phyloP scores from a whole-genome alignment of 2,113 vertebrate genomes.

The Tachycineta bicolor region DNA sequence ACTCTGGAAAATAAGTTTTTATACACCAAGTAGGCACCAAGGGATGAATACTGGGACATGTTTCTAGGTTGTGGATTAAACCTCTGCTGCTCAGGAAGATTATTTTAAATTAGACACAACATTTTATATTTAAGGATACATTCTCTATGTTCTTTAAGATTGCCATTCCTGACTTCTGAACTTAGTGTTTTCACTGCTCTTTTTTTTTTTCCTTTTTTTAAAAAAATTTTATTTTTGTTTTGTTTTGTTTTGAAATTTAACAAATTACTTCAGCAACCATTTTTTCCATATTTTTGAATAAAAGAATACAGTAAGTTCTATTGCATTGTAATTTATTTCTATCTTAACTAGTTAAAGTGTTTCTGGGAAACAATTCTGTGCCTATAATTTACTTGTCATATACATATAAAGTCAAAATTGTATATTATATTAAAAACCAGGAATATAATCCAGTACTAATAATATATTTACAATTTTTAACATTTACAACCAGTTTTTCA shows the following conservation, averaged over 20 bases:
- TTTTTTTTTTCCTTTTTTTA: neutral
- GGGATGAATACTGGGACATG: rapidly evolving
- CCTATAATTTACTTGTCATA: neutral
- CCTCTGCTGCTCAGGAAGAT: neutral
- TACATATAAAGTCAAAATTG: neutral
- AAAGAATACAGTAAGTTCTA: neutral
- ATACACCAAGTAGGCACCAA: neutral
- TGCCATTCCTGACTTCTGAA: neutral
- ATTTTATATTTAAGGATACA: neutral
- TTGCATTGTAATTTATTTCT: neutral
- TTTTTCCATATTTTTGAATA: neutral
- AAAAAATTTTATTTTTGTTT: too few species aligned
- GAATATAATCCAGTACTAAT: neutral
- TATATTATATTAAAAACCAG: neutral
- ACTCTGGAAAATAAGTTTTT: neutral
- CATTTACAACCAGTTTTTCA: neutral
- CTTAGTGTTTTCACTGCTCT: neutral
- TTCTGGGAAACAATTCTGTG: neutral
- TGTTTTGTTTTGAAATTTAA: neutral
- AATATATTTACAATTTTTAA: neutral
- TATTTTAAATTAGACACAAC: neutral
- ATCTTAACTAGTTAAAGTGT: neutral
- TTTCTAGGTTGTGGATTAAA: neutral
- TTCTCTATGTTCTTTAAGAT: neutral
- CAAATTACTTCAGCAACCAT: neutral